Conservation (phyloP, 2,797 vertebrate species). For the Chromis chromis region DNA sequence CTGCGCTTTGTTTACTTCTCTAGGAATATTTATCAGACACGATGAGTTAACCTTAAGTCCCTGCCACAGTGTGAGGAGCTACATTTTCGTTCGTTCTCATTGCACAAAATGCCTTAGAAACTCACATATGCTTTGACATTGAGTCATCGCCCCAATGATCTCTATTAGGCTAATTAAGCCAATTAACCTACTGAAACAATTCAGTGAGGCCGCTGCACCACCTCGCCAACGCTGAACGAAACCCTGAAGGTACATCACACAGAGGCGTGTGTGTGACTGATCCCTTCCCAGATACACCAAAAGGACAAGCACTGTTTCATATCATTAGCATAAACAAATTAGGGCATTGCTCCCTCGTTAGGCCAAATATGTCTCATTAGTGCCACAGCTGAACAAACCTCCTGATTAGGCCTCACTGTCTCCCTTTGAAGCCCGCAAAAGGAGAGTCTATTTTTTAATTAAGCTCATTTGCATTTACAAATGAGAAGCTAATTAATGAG, state of each 20-base stretch:
- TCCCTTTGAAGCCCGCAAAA: constrained; percentile 81
- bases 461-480: constrained; percentile 87
- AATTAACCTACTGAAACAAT: constrained; percentile 82
- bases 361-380: constrained; percentile 85
- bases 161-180: constrained; percentile 76
- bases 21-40: constrained; percentile 8
- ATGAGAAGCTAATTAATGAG: constrained; percentile 86
- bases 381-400: constrained; percentile 85
- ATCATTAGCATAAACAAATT: constrained; percentile 90
- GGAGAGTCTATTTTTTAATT: constrained; percentile 86
- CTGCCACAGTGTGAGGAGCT: neutral
- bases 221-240: constrained; percentile 62
- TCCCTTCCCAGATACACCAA: constrained; percentile 81
- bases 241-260: constrained; percentile 77
- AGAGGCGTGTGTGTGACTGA: constrained; percentile 71
- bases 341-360: constrained; percentile 86
- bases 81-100: constrained; percentile 10
- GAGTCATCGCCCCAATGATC: constrained; percentile 72
- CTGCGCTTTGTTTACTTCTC: constrained; percentile 34
- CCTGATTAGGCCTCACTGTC: constrained; percentile 82
- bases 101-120: constrained; percentile 48
- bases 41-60: constrained; percentile 11
- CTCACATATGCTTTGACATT: constrained; percentile 60
- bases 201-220: constrained; percentile 57
- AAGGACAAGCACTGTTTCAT: constrained; percentile 86